Base-by-base conservation (phyloP, 2,797 vertebrate species). In the Urocyon cinereoargenteus region DNA sequence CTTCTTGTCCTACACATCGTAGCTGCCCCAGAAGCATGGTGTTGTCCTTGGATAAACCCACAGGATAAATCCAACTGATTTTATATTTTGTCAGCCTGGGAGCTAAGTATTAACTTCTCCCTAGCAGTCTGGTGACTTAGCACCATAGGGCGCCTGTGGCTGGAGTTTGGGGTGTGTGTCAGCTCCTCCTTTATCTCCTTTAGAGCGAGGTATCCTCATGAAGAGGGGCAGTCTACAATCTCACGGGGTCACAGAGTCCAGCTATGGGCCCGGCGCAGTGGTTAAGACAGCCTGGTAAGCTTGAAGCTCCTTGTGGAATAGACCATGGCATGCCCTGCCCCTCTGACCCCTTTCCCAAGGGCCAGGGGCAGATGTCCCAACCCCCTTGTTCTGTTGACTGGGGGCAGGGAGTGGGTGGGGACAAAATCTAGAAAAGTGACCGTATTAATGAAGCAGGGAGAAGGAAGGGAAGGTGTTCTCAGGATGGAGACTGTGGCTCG, bases 111-210 rank as follows among this genome's bases (percentile, higher is more conserved):
- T 49, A 75, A 8, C 31, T 14, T 40, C 8, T 51, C 34, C 49
- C 13, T 57, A 1, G 14, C 3, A 79, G 16, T 14, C 34, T 66
- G 55, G n/a, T 19, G 61, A 18, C 40, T 7, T 2, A 61, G 66
- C 51, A 24, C 7, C 1, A 1, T 3, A 1, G 7, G 40, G 6
- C 49, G 15, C 55, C 5, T 0, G 0, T 9, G n/a, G 66, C 13
- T 24, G 26, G 64, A 12, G 49, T 53, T 22, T 18, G 36, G 36
- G 45, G 31, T 49, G 8, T 3, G 7, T 18, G 18, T 11, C 1
- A 1, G 45, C 9, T 24, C 22, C 64, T 75, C n/a, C 16, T 36
- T 34, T 51, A 59, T 64, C 62, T 51, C 68, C 77, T 82, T 95
- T 55, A 21, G 59, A 72, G 28, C 18, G n/a, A 5, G 14, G 28